These are phyloP conservation scores for Rhincodon typus DNA, from an alignment of 2,797 vertebrate genomes.

Conservation along the genomic window DNA sequence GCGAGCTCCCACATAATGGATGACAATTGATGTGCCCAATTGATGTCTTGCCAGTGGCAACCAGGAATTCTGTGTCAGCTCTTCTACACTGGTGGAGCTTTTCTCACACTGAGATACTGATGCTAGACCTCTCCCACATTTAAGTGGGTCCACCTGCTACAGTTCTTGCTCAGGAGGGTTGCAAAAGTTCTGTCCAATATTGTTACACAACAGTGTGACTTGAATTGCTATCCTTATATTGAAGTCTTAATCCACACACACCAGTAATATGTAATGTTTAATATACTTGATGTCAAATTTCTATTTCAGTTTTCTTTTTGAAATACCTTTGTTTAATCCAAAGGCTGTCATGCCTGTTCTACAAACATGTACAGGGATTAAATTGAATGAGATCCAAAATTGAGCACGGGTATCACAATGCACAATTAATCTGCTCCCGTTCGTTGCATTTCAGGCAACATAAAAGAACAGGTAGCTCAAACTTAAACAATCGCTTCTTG, in stretches of 20 bases:
- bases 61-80: neutral
- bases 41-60: neutral
- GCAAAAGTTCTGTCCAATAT: neutral
- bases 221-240: neutral
- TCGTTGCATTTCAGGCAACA: neutral
- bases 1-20: no score
- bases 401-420: neutral
- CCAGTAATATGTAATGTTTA: neutral
- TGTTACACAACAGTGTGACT: neutral
- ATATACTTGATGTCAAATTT: neutral
- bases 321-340: neutral
- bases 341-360: neutral
- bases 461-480: no score
- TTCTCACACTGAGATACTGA: neutral
- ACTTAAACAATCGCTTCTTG: neutral
- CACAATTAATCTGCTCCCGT: neutral
- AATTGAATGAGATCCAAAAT: neutral
- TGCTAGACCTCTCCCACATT: neutral
- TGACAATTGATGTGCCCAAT: neutral
- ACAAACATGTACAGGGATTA: neutral
- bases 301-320: neutral
- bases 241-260: neutral
- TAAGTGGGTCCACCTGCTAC: neutral
- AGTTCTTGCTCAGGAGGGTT: no score
- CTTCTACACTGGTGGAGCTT: neutral